A percentile compares a stretch with the other conserved stretches of the same genome.
Evolutionary conservation across 2,797 vertebrate species (phyloP).

Genomic region (Crossoptilon crossoptilon): DNA sequence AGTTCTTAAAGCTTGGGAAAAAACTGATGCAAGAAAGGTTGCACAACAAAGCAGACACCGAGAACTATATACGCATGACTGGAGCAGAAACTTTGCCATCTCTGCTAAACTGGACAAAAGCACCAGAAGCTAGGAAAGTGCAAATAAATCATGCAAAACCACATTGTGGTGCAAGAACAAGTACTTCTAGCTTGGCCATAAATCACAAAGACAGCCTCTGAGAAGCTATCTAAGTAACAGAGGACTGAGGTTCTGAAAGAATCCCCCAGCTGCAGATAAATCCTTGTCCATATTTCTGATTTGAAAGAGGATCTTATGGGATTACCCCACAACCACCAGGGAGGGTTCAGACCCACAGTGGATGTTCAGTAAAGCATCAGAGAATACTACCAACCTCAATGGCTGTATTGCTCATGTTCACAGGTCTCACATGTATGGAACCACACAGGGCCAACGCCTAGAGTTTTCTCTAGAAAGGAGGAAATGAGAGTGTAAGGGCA

Average conservation of each 20-base stretch:
- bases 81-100: not conserved
- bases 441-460: fast-evolving
- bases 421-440: not conserved
- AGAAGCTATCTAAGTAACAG: not conserved
- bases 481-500: not conserved
- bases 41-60: not conserved
- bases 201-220: not conserved
- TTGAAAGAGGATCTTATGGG: not conserved
- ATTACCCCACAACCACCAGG: not conserved
- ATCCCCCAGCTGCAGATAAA: not conserved
- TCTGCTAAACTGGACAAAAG: not conserved
- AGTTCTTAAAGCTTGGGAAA: not conserved
- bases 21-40: not conserved
- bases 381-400: not conserved
- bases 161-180: not conserved
- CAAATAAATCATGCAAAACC: not conserved
- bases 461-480: not conserved
- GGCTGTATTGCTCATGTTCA: not conserved
- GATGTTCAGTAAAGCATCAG: not conserved
- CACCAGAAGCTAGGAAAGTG: not conserved
- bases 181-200: not conserved
- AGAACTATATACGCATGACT: not conserved
- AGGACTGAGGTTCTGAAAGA: not conserved
- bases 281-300: not conserved
- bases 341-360: not conserved